These are phyloP conservation scores for Dolichoris vasculosae DNA, from an alignment of 1,140 invertebrate species.

Conservation along the genomic window DNA sequence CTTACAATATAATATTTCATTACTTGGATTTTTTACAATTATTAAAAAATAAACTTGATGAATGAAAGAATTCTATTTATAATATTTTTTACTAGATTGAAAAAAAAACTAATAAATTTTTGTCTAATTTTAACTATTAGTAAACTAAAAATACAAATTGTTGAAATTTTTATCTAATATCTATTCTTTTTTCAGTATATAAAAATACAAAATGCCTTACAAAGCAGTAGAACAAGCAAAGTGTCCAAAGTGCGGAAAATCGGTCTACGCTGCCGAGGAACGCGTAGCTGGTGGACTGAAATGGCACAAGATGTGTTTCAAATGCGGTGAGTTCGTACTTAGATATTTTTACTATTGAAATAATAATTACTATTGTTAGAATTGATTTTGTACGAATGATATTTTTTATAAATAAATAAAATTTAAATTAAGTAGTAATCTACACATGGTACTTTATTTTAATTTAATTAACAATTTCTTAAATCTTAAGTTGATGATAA, in stretches of 20 bases:
- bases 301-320: constrained; percentile 99
- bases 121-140: too few species aligned
- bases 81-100: too few species aligned
- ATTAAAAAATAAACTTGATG: too few species aligned
- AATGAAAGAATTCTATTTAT: too few species aligned
- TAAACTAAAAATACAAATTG: too few species aligned
- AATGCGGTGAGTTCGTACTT: constrained; percentile 89
- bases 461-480: neutral
- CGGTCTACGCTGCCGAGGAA: constrained; percentile 99
- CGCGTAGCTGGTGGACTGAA: constrained; percentile 96
- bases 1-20: too few species aligned
- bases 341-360: neutral
- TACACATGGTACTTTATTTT: neutral
- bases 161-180: too few species aligned
- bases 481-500: too few species aligned
- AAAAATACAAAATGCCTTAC: constrained; percentile 92
- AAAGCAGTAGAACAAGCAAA: constrained; percentile 96
- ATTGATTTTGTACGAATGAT: neutral
- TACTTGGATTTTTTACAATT: too few species aligned
- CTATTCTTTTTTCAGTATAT: constrained; percentile 52
- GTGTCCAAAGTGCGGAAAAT: constrained; percentile 98
- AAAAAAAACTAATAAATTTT: too few species aligned
- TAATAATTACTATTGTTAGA: neutral
- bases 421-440: neutral
- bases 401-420: neutral